phyloP scores from a whole-genome alignment of 1,140 invertebrate genomes.

The Lasioglossum baleicum region DNA sequence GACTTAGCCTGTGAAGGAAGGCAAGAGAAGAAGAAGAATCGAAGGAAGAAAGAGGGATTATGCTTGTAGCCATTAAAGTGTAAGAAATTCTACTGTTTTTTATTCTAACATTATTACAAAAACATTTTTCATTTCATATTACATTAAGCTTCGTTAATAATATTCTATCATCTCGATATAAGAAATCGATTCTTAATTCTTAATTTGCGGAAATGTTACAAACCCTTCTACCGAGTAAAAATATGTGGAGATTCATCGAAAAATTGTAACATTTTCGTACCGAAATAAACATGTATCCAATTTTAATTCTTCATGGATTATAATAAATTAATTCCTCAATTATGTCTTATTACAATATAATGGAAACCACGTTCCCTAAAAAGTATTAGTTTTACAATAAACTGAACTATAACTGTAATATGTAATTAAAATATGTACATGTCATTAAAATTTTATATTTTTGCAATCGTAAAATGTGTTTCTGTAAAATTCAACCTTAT shows the following conservation, averaged over 20 bases:
- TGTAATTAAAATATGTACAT: background rate
- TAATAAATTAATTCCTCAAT: background rate
- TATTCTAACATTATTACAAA: background rate
- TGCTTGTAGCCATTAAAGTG: conserved; percentile 3
- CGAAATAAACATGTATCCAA: background rate
- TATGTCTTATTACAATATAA: background rate
- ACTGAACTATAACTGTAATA: background rate
- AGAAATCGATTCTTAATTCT: background rate
- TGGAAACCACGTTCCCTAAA: background rate
- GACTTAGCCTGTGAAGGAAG: conserved; percentile 17
- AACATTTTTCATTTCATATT: background rate
- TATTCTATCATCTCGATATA: background rate
- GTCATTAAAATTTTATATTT: background rate
- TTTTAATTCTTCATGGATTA: background rate
- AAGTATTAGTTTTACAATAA: background rate
- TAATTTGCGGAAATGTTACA: background rate
- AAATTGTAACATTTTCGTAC: conserved; percentile 4
- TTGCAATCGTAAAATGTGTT: too few species aligned
- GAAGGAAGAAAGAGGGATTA: background rate
- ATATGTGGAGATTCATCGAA: background rate
- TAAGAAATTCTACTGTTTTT: background rate
- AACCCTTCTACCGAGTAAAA: background rate
- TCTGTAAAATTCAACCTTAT: too few species aligned
- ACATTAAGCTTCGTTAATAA: background rate
- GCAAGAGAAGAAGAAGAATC: background rate